Base-by-base conservation (phyloP, 2,888 invertebrate genomes). In the Acleris holmiana region DNA sequence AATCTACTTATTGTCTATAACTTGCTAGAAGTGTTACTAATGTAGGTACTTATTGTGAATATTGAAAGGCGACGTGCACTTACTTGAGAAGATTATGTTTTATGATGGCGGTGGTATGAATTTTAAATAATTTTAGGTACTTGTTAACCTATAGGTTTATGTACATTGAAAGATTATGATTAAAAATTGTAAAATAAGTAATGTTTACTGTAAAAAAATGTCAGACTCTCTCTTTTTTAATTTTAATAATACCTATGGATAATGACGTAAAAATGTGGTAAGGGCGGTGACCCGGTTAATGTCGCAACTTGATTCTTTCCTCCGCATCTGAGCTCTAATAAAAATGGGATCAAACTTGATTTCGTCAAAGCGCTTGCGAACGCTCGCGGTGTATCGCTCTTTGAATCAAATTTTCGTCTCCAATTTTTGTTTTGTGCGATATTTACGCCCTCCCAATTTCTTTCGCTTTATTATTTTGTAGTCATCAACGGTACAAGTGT, bases 321-420 rank as follows among this genome's bases (percentile, higher is more conserved):
- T 40, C 48, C 49, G 67, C 54, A 44, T 67, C 62, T 68, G 68
- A 67, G 76, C 66, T 50, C 61, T 57, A 78, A 78, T 80, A 82
- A 82, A 82, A 84, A 78, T 75, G 74, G 74, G 78, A 80, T 79
- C 80, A 82, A 83, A 85, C 81, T 82, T 82, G 79, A 78, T 86
- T 85, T 81, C 71, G 74, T 75, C 75, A 76, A 75, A 69, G 76
- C 78, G 79, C 72, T 74, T 71, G 72, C 70, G 74, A 78, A 72
- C 77, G 79, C 78, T 76, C 75, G 77, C 76, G 76, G 78, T 80
- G 76, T 82, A 85, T 85, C 82, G 80, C 80, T 78, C 60, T 82
- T 82, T 70, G 72, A 81, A 86, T 86, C 82, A 78, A 86, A 87
- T 86, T 85, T 83, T 79, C 79, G 75, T 54, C 61, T 60, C 56